A percentile compares a stretch with the other conserved stretches of the same genome.
Evolutionary conservation across 2,113 vertebrate genomes (phyloP).

Genomic region (Peucedramus taeniatus): DNA sequence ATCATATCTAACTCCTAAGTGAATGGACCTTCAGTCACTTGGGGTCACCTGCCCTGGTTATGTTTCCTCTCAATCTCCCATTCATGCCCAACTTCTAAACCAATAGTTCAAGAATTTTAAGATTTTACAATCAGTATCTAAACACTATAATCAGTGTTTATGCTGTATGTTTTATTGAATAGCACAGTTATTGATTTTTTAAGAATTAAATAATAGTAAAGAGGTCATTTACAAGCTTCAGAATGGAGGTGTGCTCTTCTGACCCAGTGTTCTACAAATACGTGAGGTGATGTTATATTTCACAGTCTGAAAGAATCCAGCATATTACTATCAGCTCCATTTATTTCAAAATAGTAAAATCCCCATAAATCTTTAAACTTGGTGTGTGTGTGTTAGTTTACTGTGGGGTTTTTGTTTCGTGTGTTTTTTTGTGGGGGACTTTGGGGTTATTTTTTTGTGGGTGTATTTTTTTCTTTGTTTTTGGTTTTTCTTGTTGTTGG

Average conservation of each 20-base stretch:
- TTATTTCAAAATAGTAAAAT: not conserved
- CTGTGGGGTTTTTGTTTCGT: fast-evolving
- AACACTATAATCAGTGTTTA: not conserved
- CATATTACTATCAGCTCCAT: not conserved
- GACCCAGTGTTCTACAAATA: not conserved
- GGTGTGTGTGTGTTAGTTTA: not conserved
- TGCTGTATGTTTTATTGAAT: not conserved
- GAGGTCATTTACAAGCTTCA: not conserved
- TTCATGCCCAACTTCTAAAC: not conserved
- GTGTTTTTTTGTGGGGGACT: not conserved
- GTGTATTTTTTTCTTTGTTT: not conserved
- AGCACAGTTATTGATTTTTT: not conserved
- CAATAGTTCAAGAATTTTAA: not conserved
- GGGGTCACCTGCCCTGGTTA: not conserved
- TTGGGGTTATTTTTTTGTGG: not conserved
- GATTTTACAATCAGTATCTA: not conserved
- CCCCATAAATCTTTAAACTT: not conserved
- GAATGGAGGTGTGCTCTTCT: not conserved
- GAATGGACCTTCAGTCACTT: not conserved
- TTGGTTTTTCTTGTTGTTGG: no score
- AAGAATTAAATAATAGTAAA: not conserved
- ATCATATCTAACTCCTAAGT: not conserved
- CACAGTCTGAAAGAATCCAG: not conserved
- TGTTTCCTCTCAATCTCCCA: not conserved
- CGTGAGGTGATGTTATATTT: not conserved